phyloP scores from a whole-genome alignment of 2,113 vertebrate genomes.

The Thymallus thymallus region DNA sequence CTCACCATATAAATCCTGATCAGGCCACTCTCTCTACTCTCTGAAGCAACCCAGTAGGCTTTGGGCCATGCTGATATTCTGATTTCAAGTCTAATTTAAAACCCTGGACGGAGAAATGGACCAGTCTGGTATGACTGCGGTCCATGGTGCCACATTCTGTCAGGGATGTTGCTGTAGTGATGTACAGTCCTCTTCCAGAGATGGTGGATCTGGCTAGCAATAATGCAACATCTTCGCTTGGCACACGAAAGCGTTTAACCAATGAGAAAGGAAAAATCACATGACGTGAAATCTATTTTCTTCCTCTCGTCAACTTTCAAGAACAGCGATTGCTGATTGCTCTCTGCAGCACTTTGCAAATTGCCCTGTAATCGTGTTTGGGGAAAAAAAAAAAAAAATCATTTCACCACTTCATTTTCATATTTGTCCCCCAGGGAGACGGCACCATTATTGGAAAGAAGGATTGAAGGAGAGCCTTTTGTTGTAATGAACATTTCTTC shows the following conservation, averaged over 20 bases:
- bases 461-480: slow-evolving; percentile 37
- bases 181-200: slow-evolving; percentile 38
- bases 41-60: slow-evolving; percentile 47
- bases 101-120: slow-evolving; percentile 54
- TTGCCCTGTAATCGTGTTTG: slow-evolving; percentile 67
- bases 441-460: slow-evolving; percentile 38
- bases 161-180: slow-evolving; percentile 10
- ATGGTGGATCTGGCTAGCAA: slow-evolving; percentile 50
- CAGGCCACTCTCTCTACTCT: slow-evolving; percentile 44
- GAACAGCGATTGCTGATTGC: slow-evolving; percentile 55
- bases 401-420: slow-evolving; percentile 54
- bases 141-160: slow-evolving; percentile 29
- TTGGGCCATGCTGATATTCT: slow-evolving; percentile 40
- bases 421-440: slow-evolving; percentile 34
- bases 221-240: slow-evolving; percentile 47
- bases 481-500: slow-evolving; percentile 48
- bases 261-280: slow-evolving; percentile 52
- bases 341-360: slow-evolving; percentile 65
- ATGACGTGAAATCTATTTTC: slow-evolving; percentile 38
- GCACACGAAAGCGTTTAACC: slow-evolving; percentile 66
- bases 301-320: slow-evolving; percentile 45
- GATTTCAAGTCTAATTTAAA: slow-evolving; percentile 57
- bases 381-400: slow-evolving; percentile 64
- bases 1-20: slow-evolving; percentile 59
- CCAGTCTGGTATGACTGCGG: slow-evolving; percentile 32